Evolutionary conservation across 2,888 invertebrate species (phyloP), one percentile per base, ranked within the genome.

Genomic region (Rapana venosa): DNA sequence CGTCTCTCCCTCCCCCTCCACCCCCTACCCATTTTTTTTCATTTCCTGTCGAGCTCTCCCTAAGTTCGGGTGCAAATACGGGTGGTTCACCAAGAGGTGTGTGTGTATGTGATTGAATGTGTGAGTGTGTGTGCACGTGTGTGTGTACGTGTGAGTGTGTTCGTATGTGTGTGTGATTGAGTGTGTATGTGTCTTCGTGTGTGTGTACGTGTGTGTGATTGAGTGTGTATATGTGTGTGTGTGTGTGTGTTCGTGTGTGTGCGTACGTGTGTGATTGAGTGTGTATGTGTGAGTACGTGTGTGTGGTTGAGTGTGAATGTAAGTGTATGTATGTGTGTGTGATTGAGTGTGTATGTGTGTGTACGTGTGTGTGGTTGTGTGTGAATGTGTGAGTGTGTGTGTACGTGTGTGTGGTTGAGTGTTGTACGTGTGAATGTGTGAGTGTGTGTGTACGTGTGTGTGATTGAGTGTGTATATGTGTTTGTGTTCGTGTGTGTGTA

Each of bases 181-280:
- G n/a, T n/a, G n/a, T n/a, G n/a, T n/a, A n/a, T n/a, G n/a, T n/a
- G n/a, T n/a, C n/a, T n/a, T n/a, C n/a, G 47, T 47, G 47, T 47
- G 47, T 47, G 47, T 47, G 47, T 47, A 8, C 8, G 47, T 47
- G 47, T 47, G 47, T 47, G 47, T n/a, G n/a, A n/a, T n/a, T n/a
- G n/a, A n/a, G n/a, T 81, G 81, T 79, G 79, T 79, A 35, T 79
- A 35, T 79, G 79, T 79, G 79, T 35, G 79, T 79, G 66, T 66
- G 66, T 66, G 66, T 66, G 66, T 66, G 66, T 66, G 66, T 66
- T 4, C 13, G 47, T 66, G 66, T 66, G 66, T 66, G 66, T 66
- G 66, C 13, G 66, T 66, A 13, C 13, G 66, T 66, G 66, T 66
- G 66, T 66, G 66, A 6, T 4, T 66, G 66, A 6, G 66, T 66